A percentile compares a stretch with the other conserved stretches of the same genome.
Conservation (phyloP, 2,888 invertebrate genomes). For the Sinohyriopsis cumingii region DNA sequence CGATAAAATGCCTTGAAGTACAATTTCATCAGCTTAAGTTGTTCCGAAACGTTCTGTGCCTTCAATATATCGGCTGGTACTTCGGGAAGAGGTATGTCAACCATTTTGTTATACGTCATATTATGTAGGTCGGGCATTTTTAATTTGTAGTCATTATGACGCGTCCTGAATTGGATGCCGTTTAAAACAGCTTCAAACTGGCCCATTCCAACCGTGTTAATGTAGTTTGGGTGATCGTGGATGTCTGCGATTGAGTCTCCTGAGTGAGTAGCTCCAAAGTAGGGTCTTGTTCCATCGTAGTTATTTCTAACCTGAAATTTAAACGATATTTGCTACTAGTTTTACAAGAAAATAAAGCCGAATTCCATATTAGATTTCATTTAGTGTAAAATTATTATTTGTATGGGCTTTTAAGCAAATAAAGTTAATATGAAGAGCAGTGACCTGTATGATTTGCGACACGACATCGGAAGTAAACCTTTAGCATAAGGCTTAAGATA, state of each 20-base stretch:
- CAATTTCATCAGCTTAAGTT: conserved; percentile 56
- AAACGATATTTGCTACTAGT: conserved; percentile 16
- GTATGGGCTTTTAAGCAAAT: no score
- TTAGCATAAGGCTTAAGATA: no score
- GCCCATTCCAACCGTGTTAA: conserved; percentile 56
- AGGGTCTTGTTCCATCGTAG: conserved; percentile 41
- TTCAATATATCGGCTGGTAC: conserved; percentile 52
- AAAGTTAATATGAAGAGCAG: no score
- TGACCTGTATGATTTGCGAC: no score
- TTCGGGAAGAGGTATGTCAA: conserved; percentile 57
- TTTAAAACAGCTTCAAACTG: conserved; percentile 56
- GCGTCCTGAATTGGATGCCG: conserved; percentile 63
- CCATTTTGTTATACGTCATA: conserved; percentile 37
- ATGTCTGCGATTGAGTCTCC: conserved; percentile 36
- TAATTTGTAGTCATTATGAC: conserved; percentile 65
- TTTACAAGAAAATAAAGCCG: no score
- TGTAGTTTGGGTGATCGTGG: conserved; percentile 61
- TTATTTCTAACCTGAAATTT: conserved; percentile 31
- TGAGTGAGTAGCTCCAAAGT: conserved; percentile 32
- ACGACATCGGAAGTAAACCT: no score
- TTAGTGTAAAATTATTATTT: no score
- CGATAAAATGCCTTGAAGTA: conserved; percentile 62
- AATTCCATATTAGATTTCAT: no score
- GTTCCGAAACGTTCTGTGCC: conserved; percentile 40
- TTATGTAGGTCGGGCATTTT: conserved; percentile 44